These are phyloP conservation scores for Eilema sororculum DNA, from an alignment of 2,888 invertebrate genomes.

Conservation along the genomic window DNA sequence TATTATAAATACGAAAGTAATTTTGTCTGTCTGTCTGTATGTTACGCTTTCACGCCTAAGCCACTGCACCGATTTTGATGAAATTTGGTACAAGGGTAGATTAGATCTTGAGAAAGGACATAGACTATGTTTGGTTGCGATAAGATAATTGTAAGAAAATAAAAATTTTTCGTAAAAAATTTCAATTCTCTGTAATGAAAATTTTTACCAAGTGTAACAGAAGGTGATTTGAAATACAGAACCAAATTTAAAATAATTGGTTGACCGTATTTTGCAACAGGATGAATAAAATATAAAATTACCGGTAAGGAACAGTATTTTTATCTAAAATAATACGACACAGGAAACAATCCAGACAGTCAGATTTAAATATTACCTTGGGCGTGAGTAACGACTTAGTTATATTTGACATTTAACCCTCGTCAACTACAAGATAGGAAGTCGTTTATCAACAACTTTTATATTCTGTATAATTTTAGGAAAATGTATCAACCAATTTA, in stretches of 20 bases:
- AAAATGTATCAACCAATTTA: neutral
- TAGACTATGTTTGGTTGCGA: too few species aligned
- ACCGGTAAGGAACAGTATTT: neutral
- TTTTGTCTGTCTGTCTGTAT: too few species aligned
- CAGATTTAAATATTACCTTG: slow-evolving; percentile 18
- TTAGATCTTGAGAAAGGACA: too few species aligned
- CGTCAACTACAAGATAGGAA: slow-evolving; percentile 13
- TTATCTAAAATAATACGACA: slow-evolving; percentile 10
- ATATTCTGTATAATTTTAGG: neutral
- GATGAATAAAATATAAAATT: neutral
- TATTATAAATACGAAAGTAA: too few species aligned
- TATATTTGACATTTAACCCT: slow-evolving; percentile 25
- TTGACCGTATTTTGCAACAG: neutral
- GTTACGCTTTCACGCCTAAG: too few species aligned
- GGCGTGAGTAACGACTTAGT: slow-evolving; percentile 17
- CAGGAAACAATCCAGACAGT: slow-evolving; percentile 36
- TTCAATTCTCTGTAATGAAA: too few species aligned
- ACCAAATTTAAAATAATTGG: neutral
- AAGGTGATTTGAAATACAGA: too few species aligned
- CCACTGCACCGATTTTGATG: too few species aligned
- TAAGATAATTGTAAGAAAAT: too few species aligned
- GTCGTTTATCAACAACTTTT: neutral
- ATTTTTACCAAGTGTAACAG: too few species aligned
- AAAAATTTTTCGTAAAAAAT: too few species aligned
- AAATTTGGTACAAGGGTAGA: too few species aligned